phyloP scores from a whole-genome alignment of 2,888 invertebrate species.

The Aporophyla lueneburgensis region DNA sequence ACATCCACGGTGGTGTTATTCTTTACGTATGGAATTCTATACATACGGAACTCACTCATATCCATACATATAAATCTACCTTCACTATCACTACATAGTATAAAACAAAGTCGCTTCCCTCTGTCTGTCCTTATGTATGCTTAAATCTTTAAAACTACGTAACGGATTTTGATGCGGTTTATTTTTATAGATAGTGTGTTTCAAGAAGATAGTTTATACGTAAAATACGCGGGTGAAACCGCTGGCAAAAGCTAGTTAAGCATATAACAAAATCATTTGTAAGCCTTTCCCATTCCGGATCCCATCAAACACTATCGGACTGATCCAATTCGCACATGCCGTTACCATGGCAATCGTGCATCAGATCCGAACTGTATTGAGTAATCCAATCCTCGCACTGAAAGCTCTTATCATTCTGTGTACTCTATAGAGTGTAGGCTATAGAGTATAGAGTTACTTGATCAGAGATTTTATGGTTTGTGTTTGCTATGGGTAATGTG shows the following conservation, averaged over 20 bases:
- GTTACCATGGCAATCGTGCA: conserved; percentile 49
- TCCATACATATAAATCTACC: too few species aligned
- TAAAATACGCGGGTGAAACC: too few species aligned
- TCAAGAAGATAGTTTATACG: too few species aligned
- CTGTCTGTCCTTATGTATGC: too few species aligned
- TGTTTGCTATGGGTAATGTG: conserved; percentile 3
- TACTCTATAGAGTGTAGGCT: conserved; percentile 31
- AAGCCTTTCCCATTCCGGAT: conserved; percentile 5
- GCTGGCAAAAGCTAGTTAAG: background rate
- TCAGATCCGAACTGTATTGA: conserved; percentile 32
- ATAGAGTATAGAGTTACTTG: conserved; percentile 45
- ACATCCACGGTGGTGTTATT: too few species aligned
- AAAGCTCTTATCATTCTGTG: conserved; percentile 58
- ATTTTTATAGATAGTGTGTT: too few species aligned
- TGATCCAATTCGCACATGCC: conserved; percentile 39
- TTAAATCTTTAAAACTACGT: too few species aligned
- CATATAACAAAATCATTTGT: background rate
- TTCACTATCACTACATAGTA: too few species aligned
- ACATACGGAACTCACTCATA: too few species aligned
- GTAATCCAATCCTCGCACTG: conserved; percentile 57
- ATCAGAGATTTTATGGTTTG: conserved; percentile 33
- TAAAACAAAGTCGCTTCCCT: too few species aligned
- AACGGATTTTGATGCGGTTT: too few species aligned
- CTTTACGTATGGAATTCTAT: too few species aligned
- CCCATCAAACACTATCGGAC: conserved; percentile 22